Percentiles rank a stretch among this genome's conserved stretches.
Conservation (phyloP, 2,888 invertebrate genomes). For the Heliconius cydno region DNA sequence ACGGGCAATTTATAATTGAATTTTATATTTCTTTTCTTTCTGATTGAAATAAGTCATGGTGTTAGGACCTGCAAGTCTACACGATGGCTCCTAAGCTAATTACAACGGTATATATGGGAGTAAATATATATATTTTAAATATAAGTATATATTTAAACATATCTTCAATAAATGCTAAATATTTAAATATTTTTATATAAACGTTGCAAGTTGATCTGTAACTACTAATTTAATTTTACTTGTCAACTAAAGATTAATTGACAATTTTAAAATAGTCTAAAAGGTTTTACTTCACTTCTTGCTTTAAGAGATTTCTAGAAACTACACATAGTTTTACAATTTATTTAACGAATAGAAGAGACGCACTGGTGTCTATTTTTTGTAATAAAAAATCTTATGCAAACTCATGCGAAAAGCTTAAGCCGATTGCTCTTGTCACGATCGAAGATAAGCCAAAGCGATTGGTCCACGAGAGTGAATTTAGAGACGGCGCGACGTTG, state of each 20-base stretch:
- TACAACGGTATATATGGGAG: too few species aligned
- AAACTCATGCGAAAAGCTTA: slow-evolving; percentile 33
- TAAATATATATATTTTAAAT: background rate
- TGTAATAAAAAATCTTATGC: slow-evolving; percentile 3
- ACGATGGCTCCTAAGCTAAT: too few species aligned
- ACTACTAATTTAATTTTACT: too few species aligned
- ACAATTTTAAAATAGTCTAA: too few species aligned
- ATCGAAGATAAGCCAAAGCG: slow-evolving; percentile 42
- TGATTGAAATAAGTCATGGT: background rate
- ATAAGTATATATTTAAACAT: too few species aligned
- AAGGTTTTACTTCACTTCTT: too few species aligned
- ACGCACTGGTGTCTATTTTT: background rate
- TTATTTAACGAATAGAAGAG: background rate
- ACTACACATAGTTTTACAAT: background rate
- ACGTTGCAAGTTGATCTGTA: background rate
- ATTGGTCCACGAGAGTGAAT: slow-evolving; percentile 33
- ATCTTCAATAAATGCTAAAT: background rate
- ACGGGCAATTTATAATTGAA: background rate
- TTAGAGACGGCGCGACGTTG: slow-evolving; percentile 8
- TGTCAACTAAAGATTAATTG: too few species aligned
- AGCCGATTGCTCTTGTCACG: slow-evolving; percentile 42
- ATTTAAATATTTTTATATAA: background rate
- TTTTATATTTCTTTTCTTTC: background rate
- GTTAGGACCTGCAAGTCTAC: background rate
- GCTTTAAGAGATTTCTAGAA: too few species aligned